Evolutionary conservation across 2,888 invertebrate genomes (phyloP).

Genomic region (Trichacis sp.): DNA sequence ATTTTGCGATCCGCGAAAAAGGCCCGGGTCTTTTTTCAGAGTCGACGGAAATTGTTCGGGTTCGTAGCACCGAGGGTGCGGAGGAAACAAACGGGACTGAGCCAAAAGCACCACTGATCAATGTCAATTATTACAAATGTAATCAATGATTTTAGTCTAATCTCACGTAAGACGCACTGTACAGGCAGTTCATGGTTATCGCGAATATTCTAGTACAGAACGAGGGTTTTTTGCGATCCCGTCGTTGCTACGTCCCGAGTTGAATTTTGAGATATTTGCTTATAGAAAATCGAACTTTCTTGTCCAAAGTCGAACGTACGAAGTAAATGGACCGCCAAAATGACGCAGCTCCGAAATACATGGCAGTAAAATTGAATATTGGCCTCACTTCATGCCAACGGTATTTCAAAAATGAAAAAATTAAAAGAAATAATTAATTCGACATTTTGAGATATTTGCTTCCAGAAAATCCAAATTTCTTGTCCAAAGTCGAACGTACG

Average conservation of each 20-base stretch:
- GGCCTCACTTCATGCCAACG: no score
- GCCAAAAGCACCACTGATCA: constrained; percentile 14
- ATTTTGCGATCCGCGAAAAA: no score
- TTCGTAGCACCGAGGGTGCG: not conserved
- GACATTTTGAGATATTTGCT: no score
- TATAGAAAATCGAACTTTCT: no score
- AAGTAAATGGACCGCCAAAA: no score
- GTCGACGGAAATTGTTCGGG: not conserved
- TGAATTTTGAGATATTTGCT: no score
- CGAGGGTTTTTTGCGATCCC: not conserved
- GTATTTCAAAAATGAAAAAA: not conserved
- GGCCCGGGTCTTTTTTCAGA: not conserved
- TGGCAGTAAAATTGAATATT: no score
- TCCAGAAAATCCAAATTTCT: no score
- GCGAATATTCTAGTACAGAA: constrained; percentile 14
- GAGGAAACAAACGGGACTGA: constrained; percentile 8
- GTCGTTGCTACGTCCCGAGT: not conserved
- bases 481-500: no score
- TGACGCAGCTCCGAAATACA: no score
- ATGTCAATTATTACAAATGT: constrained; percentile 32
- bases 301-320: no score
- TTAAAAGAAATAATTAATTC: no score
- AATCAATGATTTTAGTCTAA: constrained; percentile 20
- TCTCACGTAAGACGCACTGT: constrained; percentile 24
- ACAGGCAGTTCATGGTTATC: constrained; percentile 21